Base-by-base conservation (phyloP, 2,888 invertebrate genomes). In the Cepaea hortensis region DNA sequence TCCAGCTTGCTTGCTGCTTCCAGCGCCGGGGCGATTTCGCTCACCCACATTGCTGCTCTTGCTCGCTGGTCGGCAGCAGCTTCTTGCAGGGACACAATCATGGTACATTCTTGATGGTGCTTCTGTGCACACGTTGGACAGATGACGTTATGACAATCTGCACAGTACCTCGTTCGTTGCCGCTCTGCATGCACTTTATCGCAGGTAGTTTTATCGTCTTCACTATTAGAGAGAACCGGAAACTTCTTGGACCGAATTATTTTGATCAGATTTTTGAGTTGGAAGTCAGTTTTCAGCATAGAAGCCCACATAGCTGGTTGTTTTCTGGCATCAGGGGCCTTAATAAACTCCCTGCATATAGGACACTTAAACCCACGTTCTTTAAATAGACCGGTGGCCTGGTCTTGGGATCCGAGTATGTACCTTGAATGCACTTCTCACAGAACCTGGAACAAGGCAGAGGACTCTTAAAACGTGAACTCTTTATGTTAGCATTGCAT, bases 81-180 rank as follows among this genome's bases (percentile, higher is more conserved):
- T 20, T 88, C 87, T 15, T 35, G 48, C 7, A 87, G 76, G 6
- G 87, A 79, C 62, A 88, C 35, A 11, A 88, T 46, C 15, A 76
- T 46, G 50, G 65, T 55, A 20, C 89, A 88, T 18, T 84, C 85
- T 23, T 86, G 68, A 48, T 89, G 89, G 4, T 83, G 84, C 72
- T 85, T 85, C 77, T 88, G 85, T 15, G 88, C 88, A 79, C 89
- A 89, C 70, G 87, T 65, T 68, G 87, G 88, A 82, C 89, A 89
- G 20, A 89, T 87, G 20, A 79, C 75, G 13, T 18, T 50, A 18
- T 9, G n/a, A 76, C 88, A 88, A 62, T 88, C 88, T 7, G 76
- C 81, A 55, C 89, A 89, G 73, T 84, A 89, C 73, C 87, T 70
- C n/a, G 72, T 72, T 72, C 72, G n/a, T 23, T 72, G 75, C 85